These are phyloP conservation scores for Dryomyza anilis DNA, from an alignment of 2,888 invertebrate species.

Conservation along the genomic window DNA sequence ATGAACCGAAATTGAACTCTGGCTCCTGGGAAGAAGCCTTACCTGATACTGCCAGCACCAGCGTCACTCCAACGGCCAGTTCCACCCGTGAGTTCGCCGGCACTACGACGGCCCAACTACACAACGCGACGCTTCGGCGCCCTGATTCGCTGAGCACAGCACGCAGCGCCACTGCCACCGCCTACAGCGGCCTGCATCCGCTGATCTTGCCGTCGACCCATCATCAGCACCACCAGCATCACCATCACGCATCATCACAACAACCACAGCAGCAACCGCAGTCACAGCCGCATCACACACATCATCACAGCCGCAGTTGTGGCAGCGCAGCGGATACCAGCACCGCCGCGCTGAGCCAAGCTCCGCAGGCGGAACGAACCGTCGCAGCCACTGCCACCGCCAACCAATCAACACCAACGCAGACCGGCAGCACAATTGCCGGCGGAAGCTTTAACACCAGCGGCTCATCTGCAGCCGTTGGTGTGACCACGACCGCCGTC, in stretches of 20 bases:
- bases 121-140: slow-evolving; percentile 51
- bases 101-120: slow-evolving; percentile 57
- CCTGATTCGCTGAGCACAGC: slow-evolving; percentile 45
- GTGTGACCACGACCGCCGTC: slow-evolving; percentile 36
- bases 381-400: slow-evolving; percentile 33
- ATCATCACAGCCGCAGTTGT: slow-evolving; percentile 37
- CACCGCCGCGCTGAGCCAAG: not conserved
- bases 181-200: slow-evolving; percentile 45
- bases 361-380: not conserved
- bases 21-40: slow-evolving; percentile 78
- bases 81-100: slow-evolving; percentile 38
- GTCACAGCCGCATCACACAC: no score
- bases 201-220: slow-evolving; percentile 41
- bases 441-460: slow-evolving; percentile 57
- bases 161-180: slow-evolving; percentile 40
- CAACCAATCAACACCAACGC: slow-evolving; percentile 32
- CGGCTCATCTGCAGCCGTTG: slow-evolving; percentile 47
- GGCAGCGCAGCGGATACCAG: slow-evolving; percentile 33
- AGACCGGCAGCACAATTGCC: slow-evolving; percentile 52
- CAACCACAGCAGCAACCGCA: slow-evolving; percentile 43
- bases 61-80: slow-evolving; percentile 31
- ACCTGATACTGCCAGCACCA: slow-evolving; percentile 33
- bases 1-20: slow-evolving; percentile 78
- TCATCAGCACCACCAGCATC: slow-evolving; percentile 45
- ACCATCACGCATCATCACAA: slow-evolving; percentile 42